Conservation (phyloP, 1,140 invertebrate genomes). For the Ips nitidus region DNA sequence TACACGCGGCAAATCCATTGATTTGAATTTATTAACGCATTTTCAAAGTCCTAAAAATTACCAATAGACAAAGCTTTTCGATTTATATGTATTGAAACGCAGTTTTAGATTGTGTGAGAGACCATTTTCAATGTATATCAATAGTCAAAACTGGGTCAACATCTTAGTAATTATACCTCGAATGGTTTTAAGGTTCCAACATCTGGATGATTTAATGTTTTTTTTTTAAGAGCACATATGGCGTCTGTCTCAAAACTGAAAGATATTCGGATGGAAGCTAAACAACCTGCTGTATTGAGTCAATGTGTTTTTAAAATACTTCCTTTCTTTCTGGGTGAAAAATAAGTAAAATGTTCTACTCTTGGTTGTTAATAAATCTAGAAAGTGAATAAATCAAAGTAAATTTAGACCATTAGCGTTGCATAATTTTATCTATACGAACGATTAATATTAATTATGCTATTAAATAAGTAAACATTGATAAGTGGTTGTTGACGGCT, state of each 20-base stretch:
- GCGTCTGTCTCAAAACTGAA: conserved; percentile 2
- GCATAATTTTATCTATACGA: conserved; percentile 6
- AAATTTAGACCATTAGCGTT: conserved; percentile 6
- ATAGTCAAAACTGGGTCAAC: conserved; percentile 4
- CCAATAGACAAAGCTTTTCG: too few species aligned
- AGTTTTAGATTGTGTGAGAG: too few species aligned
- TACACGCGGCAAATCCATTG: too few species aligned
- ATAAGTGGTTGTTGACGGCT: conserved; percentile 9
- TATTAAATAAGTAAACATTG: conserved; percentile 15
- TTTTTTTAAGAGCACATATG: conserved; percentile 15
- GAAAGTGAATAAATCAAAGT: conserved; percentile 7
- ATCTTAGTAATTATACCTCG: neutral
- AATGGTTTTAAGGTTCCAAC: neutral
- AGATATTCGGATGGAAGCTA: neutral
- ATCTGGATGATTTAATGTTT: conserved; percentile 10
- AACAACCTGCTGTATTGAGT: neutral
- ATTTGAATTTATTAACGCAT: too few species aligned
- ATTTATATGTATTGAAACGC: too few species aligned
- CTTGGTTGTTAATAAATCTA: neutral
- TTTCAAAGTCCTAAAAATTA: too few species aligned
- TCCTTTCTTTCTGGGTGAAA: too few species aligned
- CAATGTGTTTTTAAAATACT: too few species aligned
- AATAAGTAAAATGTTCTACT: too few species aligned
- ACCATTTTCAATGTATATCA: too few species aligned
- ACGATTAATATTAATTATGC: conserved; percentile 13